Evolutionary conservation across 1,140 invertebrate species (phyloP).

Genomic region (Drosophila funebris): DNA sequence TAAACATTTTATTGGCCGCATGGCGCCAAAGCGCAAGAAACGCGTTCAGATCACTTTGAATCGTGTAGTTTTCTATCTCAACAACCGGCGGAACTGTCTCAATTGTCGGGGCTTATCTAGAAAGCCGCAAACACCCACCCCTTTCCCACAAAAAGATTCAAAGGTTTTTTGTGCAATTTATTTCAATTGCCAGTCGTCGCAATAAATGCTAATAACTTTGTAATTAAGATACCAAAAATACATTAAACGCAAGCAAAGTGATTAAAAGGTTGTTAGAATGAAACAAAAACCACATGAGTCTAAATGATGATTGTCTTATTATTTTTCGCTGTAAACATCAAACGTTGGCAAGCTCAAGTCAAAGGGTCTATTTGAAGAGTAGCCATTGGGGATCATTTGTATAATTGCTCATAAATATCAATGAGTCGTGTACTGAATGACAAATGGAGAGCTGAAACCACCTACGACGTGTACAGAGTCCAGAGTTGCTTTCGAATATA

Average conservation of each 20-base stretch:
- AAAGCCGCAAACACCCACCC: too few relatives aligned
- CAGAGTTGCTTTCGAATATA: background rate
- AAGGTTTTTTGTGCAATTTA: slow-evolving; percentile 52
- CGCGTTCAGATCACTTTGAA: slow-evolving; percentile 34
- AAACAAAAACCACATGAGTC: slow-evolving; percentile 9
- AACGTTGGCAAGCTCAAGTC: slow-evolving; percentile 37
- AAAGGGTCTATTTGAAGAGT: slow-evolving; percentile 21
- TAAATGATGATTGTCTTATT: slow-evolving; percentile 25
- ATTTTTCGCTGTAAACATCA: slow-evolving; percentile 50
- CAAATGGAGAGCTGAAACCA: slow-evolving; percentile 22
- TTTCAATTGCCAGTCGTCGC: slow-evolving; percentile 61
- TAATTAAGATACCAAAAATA: slow-evolving; percentile 64
- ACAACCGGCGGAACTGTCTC: slow-evolving; percentile 5
- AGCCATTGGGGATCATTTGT: slow-evolving; percentile 52
- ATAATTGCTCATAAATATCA: slow-evolving; percentile 57
- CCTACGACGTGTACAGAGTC: slow-evolving; percentile 19
- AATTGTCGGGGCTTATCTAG: slow-evolving; percentile 36
- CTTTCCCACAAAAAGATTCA: slow-evolving; percentile 32
- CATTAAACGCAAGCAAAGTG: slow-evolving; percentile 52
- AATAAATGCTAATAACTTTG: slow-evolving; percentile 64
- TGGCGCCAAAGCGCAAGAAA: slow-evolving; percentile 59
- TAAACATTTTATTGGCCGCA: slow-evolving; percentile 71
- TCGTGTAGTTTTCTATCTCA: slow-evolving; percentile 49
- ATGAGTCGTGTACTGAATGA: slow-evolving; percentile 45
- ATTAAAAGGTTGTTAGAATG: slow-evolving; percentile 36